Evolutionary conservation across 2,888 invertebrate genomes (phyloP).

Genomic region (Drosophila cyrtoloma): DNA sequence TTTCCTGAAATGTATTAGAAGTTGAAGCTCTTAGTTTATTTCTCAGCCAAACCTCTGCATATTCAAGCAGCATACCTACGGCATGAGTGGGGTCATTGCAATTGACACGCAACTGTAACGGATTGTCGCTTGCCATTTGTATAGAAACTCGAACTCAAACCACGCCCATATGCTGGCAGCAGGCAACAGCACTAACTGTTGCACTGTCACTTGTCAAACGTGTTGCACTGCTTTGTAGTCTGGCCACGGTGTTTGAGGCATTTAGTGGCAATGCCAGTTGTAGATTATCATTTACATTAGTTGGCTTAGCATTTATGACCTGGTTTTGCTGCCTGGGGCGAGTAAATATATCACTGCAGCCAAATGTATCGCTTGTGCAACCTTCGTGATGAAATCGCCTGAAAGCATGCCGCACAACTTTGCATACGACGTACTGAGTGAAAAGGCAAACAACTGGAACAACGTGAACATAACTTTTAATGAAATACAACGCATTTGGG

Average conservation of each 20-base stretch:
- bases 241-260: conserved; percentile 4
- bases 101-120: neutral
- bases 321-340: conserved; percentile 31
- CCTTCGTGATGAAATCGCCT: conserved; percentile 46
- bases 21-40: neutral
- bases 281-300: conserved; percentile 52
- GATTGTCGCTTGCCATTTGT: neutral
- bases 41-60: neutral
- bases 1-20: neutral
- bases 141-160: neutral
- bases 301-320: conserved; percentile 33
- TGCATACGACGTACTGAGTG: conserved; percentile 28
- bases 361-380: conserved; percentile 26
- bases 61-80: neutral
- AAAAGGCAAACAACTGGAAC: conserved; percentile 13
- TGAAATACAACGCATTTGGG: conserved; percentile 73
- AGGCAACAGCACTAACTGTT: conserved; percentile 6
- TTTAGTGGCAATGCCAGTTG: conserved; percentile 23
- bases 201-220: conserved; percentile 67
- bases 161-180: neutral
- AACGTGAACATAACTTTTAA: conserved; percentile 74
- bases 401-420: conserved; percentile 54
- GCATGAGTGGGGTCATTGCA: neutral
- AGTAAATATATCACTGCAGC: conserved; percentile 28
- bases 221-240: conserved; percentile 60